Conservation (phyloP, 2,888 invertebrate genomes). For the Epinotia bilunana region DNA sequence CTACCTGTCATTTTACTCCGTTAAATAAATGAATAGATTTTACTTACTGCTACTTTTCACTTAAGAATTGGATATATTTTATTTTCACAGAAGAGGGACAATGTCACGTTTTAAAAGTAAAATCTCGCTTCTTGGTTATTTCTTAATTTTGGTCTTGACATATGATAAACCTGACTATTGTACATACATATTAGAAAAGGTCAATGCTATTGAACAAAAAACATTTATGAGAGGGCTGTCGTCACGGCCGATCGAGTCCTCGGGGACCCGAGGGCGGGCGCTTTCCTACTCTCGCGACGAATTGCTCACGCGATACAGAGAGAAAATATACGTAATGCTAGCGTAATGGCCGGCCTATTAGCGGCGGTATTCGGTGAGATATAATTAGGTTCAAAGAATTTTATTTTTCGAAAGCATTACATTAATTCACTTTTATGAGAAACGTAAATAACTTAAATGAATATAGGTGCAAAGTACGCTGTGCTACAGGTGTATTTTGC, state of each 20-base stretch:
- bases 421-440: too few species aligned
- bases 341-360: neutral
- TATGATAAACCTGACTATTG: neutral
- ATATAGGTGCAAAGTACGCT: too few species aligned
- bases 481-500: too few species aligned
- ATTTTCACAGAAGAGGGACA: too few species aligned
- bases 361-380: neutral
- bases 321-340: neutral
- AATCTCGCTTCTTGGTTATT: neutral
- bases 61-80: too few species aligned
- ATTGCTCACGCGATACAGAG: neutral
- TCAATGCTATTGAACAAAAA: neutral
- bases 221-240: neutral
- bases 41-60: too few species aligned
- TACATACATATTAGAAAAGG: neutral
- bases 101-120: too few species aligned
- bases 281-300: neutral
- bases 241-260: slow-evolving; percentile 1
- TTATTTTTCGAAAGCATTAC: too few species aligned
- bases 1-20: too few species aligned
- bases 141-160: neutral
- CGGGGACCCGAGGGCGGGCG: neutral
- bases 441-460: too few species aligned
- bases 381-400: too few species aligned
- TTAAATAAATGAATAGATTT: too few species aligned